These are phyloP conservation scores for Tachyglossus aculeatus DNA, from an alignment of 2,797 vertebrate genomes.

Conservation along the genomic window DNA sequence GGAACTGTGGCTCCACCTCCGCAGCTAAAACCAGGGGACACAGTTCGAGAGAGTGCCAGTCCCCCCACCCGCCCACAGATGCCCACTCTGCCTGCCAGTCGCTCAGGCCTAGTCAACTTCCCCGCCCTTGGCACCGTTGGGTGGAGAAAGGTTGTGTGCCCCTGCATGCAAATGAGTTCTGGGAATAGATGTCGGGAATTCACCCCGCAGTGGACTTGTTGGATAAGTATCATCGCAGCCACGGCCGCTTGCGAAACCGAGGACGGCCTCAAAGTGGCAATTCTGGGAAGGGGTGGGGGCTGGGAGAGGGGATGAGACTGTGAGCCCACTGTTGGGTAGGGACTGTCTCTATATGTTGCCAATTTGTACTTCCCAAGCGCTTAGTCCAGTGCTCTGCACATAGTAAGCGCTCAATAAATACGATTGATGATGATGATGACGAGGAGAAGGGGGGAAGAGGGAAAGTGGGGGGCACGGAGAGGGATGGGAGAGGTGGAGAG, in stretches of 20 bases:
- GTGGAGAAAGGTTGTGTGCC: slow-evolving; percentile 15
- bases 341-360: neutral
- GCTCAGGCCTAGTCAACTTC: slow-evolving; percentile 11
- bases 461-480: rapidly evolving
- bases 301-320: rapidly evolving
- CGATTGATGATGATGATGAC: no score
- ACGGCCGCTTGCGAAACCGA: slow-evolving; percentile 42
- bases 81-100: no score
- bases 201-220: slow-evolving; percentile 40
- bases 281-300: neutral
- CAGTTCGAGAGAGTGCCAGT: no score
- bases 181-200: slow-evolving; percentile 45
- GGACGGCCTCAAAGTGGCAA: neutral
- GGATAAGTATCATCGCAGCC: slow-evolving; percentile 36
- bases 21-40: no score
- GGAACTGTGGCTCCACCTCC: no score
- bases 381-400: neutral
- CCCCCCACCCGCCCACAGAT: no score
- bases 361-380: neutral
- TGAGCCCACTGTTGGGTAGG: neutral
- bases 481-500: no score
- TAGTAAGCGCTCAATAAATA: no score
- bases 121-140: slow-evolving; percentile 8
- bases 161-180: slow-evolving; percentile 32
- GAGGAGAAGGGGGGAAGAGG: no score